Base-by-base conservation (phyloP, 2,797 vertebrate species). In the Nasua narica region DNA sequence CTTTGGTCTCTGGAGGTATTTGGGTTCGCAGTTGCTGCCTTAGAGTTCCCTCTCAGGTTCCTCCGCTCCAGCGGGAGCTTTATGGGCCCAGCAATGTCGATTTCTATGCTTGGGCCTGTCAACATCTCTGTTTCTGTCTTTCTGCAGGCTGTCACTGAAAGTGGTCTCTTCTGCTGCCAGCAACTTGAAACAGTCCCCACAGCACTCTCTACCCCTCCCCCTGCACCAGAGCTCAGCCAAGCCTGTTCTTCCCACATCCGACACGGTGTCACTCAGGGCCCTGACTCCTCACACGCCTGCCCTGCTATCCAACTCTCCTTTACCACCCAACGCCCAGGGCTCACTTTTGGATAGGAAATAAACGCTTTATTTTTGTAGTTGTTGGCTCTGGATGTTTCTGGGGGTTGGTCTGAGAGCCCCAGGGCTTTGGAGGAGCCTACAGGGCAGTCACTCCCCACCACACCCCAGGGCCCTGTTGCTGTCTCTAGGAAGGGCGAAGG, bases 301-400 rank as follows among this genome's bases (percentile, higher is more conserved):
- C 70, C 76, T 69, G 70, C 58, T 82, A 67, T 88, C 77, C 86
- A 77, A 32, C 82, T 87, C 35, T 83, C 60, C 52, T 81, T 78
- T 50, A 90, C 52, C 32, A 40, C 87, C 67, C 67, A 72, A 56
- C 40, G 79, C 18, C 54, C 50, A 74, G 93, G 72, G 27, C 78
- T 95, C 86, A 95, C 60, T 96, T 96, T 98, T 97, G 96, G 84
- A 97, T 94, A 94, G 83, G 76, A 97, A 98, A 98, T 98, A 98
- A 98, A 98, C 29, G 95, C 62, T 97, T 97, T 98, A 98, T 98
- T 98, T 98, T 98, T 97, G 93, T 94, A 98, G 54, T 87, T 65
- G 48, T 92, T 94, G 95, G 67, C 82, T 96, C 74, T 74, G 91
- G 23, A 52, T 96, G 46, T 97, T 97, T 92, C 58, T 95, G 86